Conservation (phyloP, 2,113 vertebrate species). For the Gulo gulo region DNA sequence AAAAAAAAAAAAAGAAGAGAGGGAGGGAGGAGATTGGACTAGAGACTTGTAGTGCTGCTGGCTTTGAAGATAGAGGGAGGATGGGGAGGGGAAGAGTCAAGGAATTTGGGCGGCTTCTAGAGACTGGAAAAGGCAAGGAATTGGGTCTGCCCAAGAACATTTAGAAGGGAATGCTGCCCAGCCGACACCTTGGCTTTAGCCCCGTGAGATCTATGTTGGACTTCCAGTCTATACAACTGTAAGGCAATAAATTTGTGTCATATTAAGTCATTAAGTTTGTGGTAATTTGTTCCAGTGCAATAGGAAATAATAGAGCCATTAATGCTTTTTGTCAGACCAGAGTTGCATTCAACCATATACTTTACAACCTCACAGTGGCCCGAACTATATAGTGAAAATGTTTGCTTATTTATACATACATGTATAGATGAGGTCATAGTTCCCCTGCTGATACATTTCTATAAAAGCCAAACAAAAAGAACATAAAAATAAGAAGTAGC, state of each 20-base stretch:
- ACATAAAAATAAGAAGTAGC: neutral
- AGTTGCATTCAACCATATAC: neutral
- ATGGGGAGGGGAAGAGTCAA: neutral
- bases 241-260: neutral
- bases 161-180: neutral
- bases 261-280: neutral
- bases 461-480: neutral
- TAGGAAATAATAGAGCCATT: neutral
- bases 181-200: neutral
- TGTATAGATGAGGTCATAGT: neutral
- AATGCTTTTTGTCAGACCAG: neutral
- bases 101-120: neutral
- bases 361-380: neutral
- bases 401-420: neutral
- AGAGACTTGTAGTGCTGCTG: neutral
- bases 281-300: neutral
- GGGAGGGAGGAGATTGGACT: neutral
- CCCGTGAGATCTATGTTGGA: neutral
- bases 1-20: neutral
- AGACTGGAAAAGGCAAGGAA: neutral
- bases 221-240: neutral
- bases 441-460: neutral
- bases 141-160: neutral
- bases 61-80: neutral
- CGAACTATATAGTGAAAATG: neutral